Evolutionary conservation across 2,888 invertebrate genomes (phyloP).

Genomic region (Agrochola litura): DNA sequence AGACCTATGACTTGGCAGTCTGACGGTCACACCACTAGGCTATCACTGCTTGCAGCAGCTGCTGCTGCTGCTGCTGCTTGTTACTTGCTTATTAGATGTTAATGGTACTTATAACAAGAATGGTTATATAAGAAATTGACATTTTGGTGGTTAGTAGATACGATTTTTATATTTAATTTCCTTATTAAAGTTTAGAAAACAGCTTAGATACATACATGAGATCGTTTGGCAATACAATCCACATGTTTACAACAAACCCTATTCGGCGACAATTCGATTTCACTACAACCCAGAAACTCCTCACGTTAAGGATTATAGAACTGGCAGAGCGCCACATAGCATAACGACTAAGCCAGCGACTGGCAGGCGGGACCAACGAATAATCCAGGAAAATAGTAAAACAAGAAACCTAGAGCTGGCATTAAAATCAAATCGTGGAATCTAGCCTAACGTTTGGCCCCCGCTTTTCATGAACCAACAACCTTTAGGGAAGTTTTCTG

Average conservation of each 20-base stretch:
- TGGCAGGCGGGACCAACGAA: constrained; percentile 36
- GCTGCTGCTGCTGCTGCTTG: too few species aligned
- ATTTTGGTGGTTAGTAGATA: not conserved
- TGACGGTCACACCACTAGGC: too few species aligned
- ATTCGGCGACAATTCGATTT: constrained; percentile 12
- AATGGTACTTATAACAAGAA: not conserved
- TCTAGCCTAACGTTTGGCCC: not conserved
- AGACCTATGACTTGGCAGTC: too few species aligned
- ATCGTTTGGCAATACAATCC: constrained; percentile 14
- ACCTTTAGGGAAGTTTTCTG: not conserved
- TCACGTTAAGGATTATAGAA: constrained; percentile 36
- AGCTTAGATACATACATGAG: not conserved
- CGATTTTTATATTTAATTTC: not conserved
- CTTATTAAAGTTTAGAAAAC: not conserved
- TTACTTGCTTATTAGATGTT: not conserved
- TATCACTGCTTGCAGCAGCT: too few species aligned
- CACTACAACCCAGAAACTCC: constrained; percentile 26
- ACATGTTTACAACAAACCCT: not conserved
- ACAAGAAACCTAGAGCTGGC: not conserved
- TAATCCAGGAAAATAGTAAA: constrained; percentile 27
- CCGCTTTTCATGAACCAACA: not conserved
- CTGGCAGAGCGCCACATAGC: constrained; percentile 35
- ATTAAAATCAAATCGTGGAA: not conserved
- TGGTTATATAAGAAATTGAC: not conserved
- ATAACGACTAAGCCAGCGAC: constrained; percentile 30